phyloP scores from a whole-genome alignment of 2,113 vertebrate species.

The Myrmophylax atrothorax region DNA sequence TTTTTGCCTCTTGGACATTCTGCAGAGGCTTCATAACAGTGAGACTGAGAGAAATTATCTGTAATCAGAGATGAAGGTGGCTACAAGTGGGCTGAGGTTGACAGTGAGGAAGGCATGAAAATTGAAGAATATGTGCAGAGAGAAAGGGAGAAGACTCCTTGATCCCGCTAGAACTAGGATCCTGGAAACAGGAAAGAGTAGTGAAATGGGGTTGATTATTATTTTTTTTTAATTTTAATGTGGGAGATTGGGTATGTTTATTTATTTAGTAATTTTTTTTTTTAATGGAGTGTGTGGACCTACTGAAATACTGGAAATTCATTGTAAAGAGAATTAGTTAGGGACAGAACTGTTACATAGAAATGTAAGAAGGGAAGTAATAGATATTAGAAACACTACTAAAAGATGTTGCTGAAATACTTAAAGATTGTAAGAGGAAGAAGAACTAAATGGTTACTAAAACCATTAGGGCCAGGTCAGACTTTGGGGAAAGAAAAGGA shows the following conservation, averaged over 20 bases:
- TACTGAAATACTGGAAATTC: background rate
- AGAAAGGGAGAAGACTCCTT: background rate
- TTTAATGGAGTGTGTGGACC: background rate
- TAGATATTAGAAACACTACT: background rate
- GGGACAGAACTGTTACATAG: background rate
- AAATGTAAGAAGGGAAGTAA: background rate
- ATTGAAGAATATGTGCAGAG: background rate
- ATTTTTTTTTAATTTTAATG: background rate
- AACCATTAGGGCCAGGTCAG: background rate
- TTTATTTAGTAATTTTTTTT: background rate
- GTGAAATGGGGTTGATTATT: too few species aligned
- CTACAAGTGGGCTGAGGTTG: background rate
- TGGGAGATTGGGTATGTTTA: fast-evolving
- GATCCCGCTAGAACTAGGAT: background rate
- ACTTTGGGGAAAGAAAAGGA: background rate
- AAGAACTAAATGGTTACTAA: background rate
- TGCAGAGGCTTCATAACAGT: background rate
- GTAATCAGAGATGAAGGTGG: background rate
- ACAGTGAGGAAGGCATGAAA: fast-evolving
- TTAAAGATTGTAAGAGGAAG: background rate
- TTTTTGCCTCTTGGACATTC: background rate
- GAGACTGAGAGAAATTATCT: background rate
- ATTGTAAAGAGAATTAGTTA: background rate
- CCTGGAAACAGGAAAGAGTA: background rate
- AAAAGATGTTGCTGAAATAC: background rate